Evolutionary conservation across 2,888 invertebrate genomes (phyloP).

Genomic region (Drosophila ezoana): DNA sequence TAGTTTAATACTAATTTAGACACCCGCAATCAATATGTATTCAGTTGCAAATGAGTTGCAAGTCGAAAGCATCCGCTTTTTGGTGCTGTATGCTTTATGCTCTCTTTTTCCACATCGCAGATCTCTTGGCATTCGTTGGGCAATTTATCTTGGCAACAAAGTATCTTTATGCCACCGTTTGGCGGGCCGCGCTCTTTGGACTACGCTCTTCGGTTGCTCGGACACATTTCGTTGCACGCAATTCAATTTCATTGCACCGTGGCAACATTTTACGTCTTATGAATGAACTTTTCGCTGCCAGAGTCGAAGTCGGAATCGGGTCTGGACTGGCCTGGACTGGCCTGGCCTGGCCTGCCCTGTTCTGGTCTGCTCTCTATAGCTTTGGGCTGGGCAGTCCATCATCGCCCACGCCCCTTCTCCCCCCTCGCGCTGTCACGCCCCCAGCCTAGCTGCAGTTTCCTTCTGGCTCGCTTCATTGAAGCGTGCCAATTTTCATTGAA

Average conservation of each 20-base stretch:
- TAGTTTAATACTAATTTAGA: background rate
- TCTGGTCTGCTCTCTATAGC: slow-evolving; percentile 7
- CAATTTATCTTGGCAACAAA: slow-evolving; percentile 59
- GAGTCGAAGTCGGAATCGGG: slow-evolving; percentile 7
- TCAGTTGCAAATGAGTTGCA: slow-evolving; percentile 12
- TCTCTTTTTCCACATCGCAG: slow-evolving; percentile 16
- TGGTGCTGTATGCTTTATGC: slow-evolving; percentile 9
- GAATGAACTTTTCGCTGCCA: slow-evolving; percentile 59
- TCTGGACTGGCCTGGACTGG: background rate
- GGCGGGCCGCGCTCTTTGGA: slow-evolving; percentile 10
- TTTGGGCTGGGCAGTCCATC: slow-evolving; percentile 67
- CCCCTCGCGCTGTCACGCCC: background rate
- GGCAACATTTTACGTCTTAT: slow-evolving; percentile 54
- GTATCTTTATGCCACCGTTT: slow-evolving; percentile 54
- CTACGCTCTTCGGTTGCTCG: slow-evolving; percentile 11
- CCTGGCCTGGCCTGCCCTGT: slow-evolving; percentile 57
- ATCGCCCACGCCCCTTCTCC: slow-evolving; percentile 53
- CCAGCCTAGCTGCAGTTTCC: slow-evolving; percentile 23
- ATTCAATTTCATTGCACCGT: slow-evolving; percentile 71
- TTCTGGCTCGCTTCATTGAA: slow-evolving; percentile 69
- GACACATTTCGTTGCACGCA: slow-evolving; percentile 61
- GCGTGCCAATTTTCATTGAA: slow-evolving; percentile 76
- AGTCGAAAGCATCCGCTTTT: background rate
- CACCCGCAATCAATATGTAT: slow-evolving; percentile 21
- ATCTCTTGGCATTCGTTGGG: slow-evolving; percentile 26